These are phyloP conservation scores for Acestrorhynchus altus DNA, from an alignment of 2,797 vertebrate genomes.

Conservation along the genomic window DNA sequence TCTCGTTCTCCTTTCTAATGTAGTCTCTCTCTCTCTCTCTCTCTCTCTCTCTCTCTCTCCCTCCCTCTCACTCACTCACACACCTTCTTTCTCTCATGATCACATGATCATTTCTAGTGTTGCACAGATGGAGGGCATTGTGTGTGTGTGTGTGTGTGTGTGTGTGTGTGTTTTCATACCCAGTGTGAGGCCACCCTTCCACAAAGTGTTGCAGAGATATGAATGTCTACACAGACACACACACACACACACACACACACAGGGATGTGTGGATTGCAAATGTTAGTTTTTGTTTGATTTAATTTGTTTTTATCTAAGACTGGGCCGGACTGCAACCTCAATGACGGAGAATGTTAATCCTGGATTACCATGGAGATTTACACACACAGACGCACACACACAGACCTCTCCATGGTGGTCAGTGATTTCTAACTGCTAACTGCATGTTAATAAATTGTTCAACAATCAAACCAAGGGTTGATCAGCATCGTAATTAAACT, in stretches of 20 bases:
- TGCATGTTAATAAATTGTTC: constrained; percentile 5
- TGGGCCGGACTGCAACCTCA: constrained; percentile 5
- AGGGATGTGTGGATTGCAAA: too few species aligned
- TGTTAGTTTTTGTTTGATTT: neutral
- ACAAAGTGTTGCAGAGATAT: neutral
- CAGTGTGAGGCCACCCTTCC: neutral
- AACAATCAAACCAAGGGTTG: neutral
- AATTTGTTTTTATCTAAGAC: constrained; percentile 21
- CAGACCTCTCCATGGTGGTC: constrained; percentile 8
- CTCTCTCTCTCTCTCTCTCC: neutral
- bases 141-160: constrained; percentile 13
- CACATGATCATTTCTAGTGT: constrained; percentile 34
- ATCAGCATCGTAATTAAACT: constrained; percentile 28
- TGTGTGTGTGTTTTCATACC: constrained; percentile 7
- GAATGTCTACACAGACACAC: neutral
- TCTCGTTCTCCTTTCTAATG: neutral
- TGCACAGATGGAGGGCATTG: constrained; percentile 42
- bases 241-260: neutral
- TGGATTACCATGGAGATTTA: constrained; percentile 46
- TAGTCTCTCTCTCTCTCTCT: constrained; percentile 7
- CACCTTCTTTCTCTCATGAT: constrained; percentile 11
- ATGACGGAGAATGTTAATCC: constrained; percentile 43
- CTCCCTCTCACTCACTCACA: constrained; percentile 6
- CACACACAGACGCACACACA: neutral
- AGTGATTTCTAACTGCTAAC: neutral